These are phyloP conservation scores for Psammodynastes pulverulentus DNA, from an alignment of 2,113 vertebrate species.

Conservation along the genomic window DNA sequence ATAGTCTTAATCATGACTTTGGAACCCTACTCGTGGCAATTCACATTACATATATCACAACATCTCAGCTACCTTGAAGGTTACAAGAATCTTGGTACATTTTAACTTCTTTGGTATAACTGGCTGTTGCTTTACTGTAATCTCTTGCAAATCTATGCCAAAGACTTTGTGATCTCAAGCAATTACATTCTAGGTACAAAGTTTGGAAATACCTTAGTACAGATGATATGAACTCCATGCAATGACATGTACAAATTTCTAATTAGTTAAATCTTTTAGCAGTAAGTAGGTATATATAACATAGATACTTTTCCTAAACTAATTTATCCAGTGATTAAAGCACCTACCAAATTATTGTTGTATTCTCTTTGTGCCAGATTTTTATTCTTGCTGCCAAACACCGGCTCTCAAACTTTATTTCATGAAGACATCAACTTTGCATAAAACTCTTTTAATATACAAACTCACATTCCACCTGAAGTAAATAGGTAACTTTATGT, in stretches of 20 bases:
- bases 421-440: background rate
- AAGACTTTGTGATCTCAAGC: background rate
- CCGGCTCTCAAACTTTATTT: background rate
- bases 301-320: background rate
- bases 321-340: background rate
- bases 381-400: background rate
- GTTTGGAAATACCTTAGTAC: background rate
- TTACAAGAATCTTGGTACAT: background rate
- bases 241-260: background rate
- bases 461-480: background rate
- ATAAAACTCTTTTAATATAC: background rate
- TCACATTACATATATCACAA: conserved; percentile 34
- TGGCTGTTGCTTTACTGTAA: background rate
- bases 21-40: conserved; percentile 22
- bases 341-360: background rate
- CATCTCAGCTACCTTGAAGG: conserved; percentile 6
- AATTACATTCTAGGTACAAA: background rate
- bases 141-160: conserved; percentile 7
- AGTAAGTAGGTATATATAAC: background rate
- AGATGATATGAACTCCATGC: background rate
- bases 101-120: conserved; percentile 33
- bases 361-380: background rate
- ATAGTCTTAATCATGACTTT: conserved; percentile 29
- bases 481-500: background rate
- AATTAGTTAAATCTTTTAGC: background rate